Percentiles rank a stretch among this genome's conserved stretches.
phyloP scores from a whole-genome alignment of 2,888 invertebrate genomes.

The Lepidonotus clava region DNA sequence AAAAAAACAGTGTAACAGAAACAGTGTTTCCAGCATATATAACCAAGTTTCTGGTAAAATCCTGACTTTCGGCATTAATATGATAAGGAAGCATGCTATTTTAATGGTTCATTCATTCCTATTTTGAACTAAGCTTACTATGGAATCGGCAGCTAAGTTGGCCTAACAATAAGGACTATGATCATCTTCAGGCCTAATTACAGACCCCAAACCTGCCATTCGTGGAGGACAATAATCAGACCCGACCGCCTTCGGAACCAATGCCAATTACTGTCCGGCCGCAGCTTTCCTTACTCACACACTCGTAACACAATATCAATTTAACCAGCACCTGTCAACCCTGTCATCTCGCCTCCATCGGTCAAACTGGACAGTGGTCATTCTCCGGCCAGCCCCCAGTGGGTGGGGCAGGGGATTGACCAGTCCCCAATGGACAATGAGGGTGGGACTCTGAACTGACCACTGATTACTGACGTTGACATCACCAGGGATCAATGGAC shows the following conservation, averaged over 20 bases:
- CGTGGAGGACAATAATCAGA: background rate
- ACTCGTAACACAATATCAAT: constrained; percentile 53
- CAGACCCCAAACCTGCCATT: background rate
- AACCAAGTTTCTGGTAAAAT: no score
- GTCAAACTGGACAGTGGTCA: background rate
- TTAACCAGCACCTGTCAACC: constrained; percentile 45
- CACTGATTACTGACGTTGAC: constrained; percentile 25
- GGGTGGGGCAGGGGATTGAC: no score
- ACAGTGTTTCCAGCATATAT: no score
- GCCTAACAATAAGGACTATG: background rate
- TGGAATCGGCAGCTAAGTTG: background rate
- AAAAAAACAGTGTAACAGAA: no score
- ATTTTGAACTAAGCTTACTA: no score
- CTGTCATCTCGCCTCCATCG: constrained; percentile 16
- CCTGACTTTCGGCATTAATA: no score
- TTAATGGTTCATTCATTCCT: no score
- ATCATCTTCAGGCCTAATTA: constrained; percentile 28
- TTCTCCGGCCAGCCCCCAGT: background rate
- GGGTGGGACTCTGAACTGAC: background rate
- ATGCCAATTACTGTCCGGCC: background rate
- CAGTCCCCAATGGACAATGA: background rate
- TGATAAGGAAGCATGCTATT: no score
- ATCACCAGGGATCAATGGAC: constrained; percentile 6
- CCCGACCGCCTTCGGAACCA: background rate
- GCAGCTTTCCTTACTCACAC: constrained; percentile 25